A percentile compares a stretch with the other conserved stretches of the same genome.
These are phyloP conservation scores for Nesospiza acunhae DNA, from an alignment of 2,113 vertebrate species.

Conservation along the genomic window DNA sequence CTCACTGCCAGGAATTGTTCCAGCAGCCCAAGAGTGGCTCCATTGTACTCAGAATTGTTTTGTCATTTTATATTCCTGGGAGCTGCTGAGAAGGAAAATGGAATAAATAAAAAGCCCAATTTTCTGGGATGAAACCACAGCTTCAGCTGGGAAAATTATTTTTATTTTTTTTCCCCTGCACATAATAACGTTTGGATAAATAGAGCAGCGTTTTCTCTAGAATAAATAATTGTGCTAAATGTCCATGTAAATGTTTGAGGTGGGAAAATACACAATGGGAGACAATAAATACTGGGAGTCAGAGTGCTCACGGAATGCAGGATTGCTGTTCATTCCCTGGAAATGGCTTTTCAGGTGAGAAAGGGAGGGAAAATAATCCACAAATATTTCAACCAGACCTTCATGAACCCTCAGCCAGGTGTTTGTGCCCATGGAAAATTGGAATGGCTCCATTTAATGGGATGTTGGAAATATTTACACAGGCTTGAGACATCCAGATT, in stretches of 20 bases:
- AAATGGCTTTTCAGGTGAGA: background rate
- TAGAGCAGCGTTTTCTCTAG: background rate
- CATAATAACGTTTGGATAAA: background rate
- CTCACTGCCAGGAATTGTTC: background rate
- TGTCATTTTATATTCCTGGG: background rate
- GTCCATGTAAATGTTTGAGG: background rate
- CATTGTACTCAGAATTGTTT: background rate
- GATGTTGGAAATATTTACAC: background rate
- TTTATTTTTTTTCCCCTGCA: background rate
- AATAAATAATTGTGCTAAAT: background rate
- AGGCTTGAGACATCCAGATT: background rate
- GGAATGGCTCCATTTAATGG: background rate
- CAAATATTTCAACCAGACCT: background rate
- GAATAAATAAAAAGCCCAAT: conserved; percentile 12
- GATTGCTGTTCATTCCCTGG: background rate
- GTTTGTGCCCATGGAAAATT: background rate
- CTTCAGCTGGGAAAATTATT: background rate
- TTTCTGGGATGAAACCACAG: background rate
- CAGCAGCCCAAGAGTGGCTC: background rate
- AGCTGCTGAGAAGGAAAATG: background rate
- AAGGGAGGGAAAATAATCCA: background rate
- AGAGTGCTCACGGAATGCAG: background rate
- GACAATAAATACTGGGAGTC: background rate
- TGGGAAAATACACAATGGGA: background rate
- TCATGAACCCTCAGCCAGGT: background rate